Evolutionary conservation across 2,797 vertebrate species (phyloP).

Genomic region (Cercopithecus hamlyni): DNA sequence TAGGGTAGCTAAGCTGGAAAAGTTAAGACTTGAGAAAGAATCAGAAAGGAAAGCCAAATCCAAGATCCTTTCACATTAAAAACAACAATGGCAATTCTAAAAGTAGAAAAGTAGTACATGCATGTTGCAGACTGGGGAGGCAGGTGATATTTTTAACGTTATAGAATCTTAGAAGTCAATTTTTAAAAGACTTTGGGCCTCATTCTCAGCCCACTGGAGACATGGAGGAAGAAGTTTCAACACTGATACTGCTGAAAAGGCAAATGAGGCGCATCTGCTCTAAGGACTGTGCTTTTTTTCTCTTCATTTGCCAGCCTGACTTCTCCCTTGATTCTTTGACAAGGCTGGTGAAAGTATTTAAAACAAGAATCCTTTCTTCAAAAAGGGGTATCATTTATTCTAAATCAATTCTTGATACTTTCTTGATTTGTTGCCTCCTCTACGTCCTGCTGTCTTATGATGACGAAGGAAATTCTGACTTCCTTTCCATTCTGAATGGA

Average conservation of each 20-base stretch:
- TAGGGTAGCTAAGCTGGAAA: neutral
- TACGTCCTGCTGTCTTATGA: neutral
- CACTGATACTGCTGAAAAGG: neutral
- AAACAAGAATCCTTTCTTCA: neutral
- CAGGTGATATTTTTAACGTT: neutral
- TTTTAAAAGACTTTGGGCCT: neutral
- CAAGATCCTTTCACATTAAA: neutral
- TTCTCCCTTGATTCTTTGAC: neutral
- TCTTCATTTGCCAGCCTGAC: neutral
- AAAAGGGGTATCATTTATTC: neutral
- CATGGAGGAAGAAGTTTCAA: neutral
- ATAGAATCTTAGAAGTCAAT: neutral
- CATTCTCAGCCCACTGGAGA: neutral
- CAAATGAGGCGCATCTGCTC: neutral
- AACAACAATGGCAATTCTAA: neutral
- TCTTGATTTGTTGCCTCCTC: neutral
- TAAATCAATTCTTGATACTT: neutral
- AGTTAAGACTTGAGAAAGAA: neutral
- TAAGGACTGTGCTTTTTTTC: neutral
- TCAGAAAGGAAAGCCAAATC: neutral
- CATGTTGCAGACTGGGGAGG: neutral
- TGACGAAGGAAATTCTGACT: neutral
- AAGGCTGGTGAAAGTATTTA: neutral
- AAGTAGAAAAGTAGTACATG: neutral
- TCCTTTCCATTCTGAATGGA: neutral